Base-by-base conservation (phyloP, 2,797 vertebrate species). In the Myiotriccus ornatus region DNA sequence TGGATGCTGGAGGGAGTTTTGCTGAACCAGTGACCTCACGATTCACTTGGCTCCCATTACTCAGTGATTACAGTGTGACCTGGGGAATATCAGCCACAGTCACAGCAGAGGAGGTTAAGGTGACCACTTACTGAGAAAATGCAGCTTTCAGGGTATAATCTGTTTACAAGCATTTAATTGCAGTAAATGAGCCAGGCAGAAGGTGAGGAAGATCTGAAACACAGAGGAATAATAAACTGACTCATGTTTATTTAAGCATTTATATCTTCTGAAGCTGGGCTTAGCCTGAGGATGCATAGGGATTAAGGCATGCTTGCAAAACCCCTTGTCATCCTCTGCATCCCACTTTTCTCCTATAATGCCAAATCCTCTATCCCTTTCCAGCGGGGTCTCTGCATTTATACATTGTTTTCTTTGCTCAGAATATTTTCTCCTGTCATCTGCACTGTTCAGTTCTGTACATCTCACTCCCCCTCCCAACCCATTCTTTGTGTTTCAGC, bases 101-200 rank as follows among this genome's bases (percentile, higher is more conserved):
- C 60, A 67, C 44, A 80, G 85, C 80, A 87, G 67, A 50, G n/a
- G 79, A 93, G 79, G 89, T 81, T 88, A 73, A 92, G 83, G 90
- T 96, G 95, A 87, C 93, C 93, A 84, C 87, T 95, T 96, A 77
- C 34, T 56, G 71, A 83, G 80, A 89, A 94, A 86, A 94, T 50
- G 74, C 22, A 70, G 84, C 87, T 96, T 95, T 96, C 89, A 71
- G 93, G 81, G 59, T 95, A 50, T 96, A 91, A 96, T 94, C 85
- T 96, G 87, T 95, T 96, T 95, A 94, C 87, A 96, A 80, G 83
- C 80, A 91, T 91, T 95, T 96, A 96, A 92, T 95, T 95, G 95
- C 92, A 91, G 85, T 90, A 94, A 96, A 95, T 94, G 95, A 96
- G 70, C 85, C 90, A 96, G 94, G 81, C 89, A 95, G 93, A 94